Percentiles rank a stretch among this genome's conserved stretches.
Evolutionary conservation across 2,797 vertebrate species (phyloP).

Genomic region (Lithobates pipiens): DNA sequence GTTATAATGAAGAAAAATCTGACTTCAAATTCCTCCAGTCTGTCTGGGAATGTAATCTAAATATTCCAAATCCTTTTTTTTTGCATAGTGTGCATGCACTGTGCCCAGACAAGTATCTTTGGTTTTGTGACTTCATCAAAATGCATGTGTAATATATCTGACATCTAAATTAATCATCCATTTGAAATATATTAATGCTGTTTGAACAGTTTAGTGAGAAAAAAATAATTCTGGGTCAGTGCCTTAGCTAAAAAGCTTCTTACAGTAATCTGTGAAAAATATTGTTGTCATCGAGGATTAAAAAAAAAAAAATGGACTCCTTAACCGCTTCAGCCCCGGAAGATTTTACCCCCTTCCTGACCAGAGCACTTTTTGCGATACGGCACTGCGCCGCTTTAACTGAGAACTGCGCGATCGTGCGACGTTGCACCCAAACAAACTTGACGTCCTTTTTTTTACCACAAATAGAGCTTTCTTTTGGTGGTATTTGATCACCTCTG

Average conservation of each 20-base stretch:
- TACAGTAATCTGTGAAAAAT: no score
- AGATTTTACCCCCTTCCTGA: no score
- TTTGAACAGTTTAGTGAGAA: background rate
- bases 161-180: slow-evolving; percentile 31
- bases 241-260: background rate
- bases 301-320: no score
- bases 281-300: no score
- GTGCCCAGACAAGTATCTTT: slow-evolving; percentile 15
- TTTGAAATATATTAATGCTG: slow-evolving; percentile 13
- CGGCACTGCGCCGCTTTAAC: no score
- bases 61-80: background rate
- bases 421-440: no score
- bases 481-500: no score
- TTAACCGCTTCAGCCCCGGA: no score
- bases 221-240: background rate
- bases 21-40: slow-evolving; percentile 11
- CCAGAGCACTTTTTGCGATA: no score
- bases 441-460: no score
- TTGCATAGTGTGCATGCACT: slow-evolving; percentile 21
- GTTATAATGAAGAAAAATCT: slow-evolving; percentile 2
- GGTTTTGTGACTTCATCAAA: slow-evolving; percentile 34
- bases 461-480: no score
- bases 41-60: slow-evolving; percentile 14
- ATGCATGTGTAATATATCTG: slow-evolving; percentile 31
- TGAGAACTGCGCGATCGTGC: no score